Evolutionary conservation across 2,888 invertebrate genomes (phyloP).

Genomic region (Mystacides longicornis): DNA sequence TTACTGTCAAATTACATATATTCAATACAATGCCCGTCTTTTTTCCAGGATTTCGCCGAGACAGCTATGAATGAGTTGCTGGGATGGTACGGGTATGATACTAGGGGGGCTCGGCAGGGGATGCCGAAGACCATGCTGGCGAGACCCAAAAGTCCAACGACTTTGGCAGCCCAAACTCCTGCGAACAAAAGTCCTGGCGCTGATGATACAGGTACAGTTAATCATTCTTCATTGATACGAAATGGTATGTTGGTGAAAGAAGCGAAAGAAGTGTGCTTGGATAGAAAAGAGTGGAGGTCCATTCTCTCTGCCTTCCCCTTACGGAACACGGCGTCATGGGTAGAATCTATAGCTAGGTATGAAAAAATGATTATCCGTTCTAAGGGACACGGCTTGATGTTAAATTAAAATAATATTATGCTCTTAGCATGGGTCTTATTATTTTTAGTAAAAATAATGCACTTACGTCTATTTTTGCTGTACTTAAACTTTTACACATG

Average conservation of each 20-base stretch:
- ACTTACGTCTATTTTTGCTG: too few relatives aligned
- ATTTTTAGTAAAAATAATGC: too few relatives aligned
- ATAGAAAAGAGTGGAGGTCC: too few relatives aligned
- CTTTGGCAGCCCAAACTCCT: background rate
- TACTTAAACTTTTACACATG: too few relatives aligned
- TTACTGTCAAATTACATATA: conserved; percentile 25
- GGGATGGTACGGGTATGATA: conserved; percentile 86
- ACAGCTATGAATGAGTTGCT: conserved; percentile 88
- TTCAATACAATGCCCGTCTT: background rate
- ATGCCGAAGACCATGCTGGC: background rate
- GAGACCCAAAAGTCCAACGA: conserved; percentile 4
- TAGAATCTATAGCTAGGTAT: too few relatives aligned
- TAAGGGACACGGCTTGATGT: too few relatives aligned
- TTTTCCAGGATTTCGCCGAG: conserved; percentile 76
- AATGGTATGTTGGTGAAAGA: background rate
- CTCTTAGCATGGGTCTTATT: too few relatives aligned
- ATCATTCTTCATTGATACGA: background rate
- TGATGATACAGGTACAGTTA: conserved; percentile 9
- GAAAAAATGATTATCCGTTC: too few relatives aligned
- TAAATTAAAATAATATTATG: too few relatives aligned
- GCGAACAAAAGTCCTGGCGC: conserved; percentile 5
- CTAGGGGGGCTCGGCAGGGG: conserved; percentile 45
- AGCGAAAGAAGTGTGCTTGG: too few relatives aligned
- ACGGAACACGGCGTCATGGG: too few relatives aligned
- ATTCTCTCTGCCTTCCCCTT: too few relatives aligned